These are phyloP conservation scores for Metaphire vulgaris DNA, from an alignment of 1,140 invertebrate species.

Conservation along the genomic window DNA sequence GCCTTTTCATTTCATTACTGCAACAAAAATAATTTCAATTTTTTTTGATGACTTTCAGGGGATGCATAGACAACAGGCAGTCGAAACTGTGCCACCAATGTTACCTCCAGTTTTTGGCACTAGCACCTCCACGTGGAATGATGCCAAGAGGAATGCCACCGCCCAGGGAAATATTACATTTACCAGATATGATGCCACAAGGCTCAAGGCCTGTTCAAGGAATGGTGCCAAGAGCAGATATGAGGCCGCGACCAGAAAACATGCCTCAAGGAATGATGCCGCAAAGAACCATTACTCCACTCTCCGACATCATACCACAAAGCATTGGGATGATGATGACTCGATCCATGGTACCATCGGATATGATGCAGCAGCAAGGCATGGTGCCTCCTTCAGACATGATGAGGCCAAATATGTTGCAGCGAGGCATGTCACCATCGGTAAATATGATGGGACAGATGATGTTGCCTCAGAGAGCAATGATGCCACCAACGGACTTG, in stretches of 20 bases:
- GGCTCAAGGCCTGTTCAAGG: neutral
- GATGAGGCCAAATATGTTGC: too few species aligned
- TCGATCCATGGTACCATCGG: too few species aligned
- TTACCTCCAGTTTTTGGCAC: neutral
- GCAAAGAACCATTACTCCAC: neutral
- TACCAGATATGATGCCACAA: neutral
- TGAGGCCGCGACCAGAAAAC: neutral
- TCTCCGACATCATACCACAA: neutral
- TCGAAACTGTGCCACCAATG: neutral
- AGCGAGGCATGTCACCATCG: neutral
- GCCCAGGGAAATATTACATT: neutral
- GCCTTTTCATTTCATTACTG: too few species aligned
- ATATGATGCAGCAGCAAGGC: neutral
- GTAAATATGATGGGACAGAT: neutral
- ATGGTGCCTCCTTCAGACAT: too few species aligned
- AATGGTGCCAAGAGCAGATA: neutral
- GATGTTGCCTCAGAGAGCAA: neutral
- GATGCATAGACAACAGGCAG: neutral
- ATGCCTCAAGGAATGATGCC: neutral
- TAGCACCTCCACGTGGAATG: neutral
- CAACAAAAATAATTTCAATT: too few species aligned
- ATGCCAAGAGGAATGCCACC: constrained; percentile 1
- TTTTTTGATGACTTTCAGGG: too few species aligned
- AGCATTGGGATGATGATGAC: too few species aligned
- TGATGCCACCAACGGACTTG: neutral